Percentiles rank a stretch among this genome's conserved stretches.
Conservation (phyloP, 2,888 invertebrate species). For the Eutolmus rufibarbis region DNA sequence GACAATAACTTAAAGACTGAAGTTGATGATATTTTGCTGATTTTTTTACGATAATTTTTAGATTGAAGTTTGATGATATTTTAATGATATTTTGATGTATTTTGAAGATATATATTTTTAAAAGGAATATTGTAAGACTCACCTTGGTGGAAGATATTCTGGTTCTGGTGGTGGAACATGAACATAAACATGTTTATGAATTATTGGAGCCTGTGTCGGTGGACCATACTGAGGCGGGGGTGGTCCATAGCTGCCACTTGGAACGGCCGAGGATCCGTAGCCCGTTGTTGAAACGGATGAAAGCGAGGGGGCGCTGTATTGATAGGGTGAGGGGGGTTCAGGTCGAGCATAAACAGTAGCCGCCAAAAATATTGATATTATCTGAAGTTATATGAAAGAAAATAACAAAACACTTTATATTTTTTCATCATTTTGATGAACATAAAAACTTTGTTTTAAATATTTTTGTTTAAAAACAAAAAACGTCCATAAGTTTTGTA, state of each 20-base stretch:
- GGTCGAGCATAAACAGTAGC: slow-evolving; percentile 51
- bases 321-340: slow-evolving; percentile 54
- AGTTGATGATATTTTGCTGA: too few relatives aligned
- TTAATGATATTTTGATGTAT: background rate
- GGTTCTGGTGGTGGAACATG: slow-evolving; percentile 90
- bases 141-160: slow-evolving; percentile 75
- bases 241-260: slow-evolving; percentile 63
- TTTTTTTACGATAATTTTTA: too few relatives aligned
- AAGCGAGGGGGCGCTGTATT: slow-evolving; percentile 63
- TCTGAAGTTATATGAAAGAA: background rate
- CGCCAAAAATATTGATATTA: background rate
- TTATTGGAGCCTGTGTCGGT: slow-evolving; percentile 76
- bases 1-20: too few relatives aligned
- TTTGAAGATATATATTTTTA: background rate
- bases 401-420: background rate
- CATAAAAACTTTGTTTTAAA: background rate
- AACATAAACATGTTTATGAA: slow-evolving; percentile 91
- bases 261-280: slow-evolving; percentile 28
- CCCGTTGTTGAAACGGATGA: slow-evolving; percentile 50
- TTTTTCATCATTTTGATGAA: too few relatives aligned
- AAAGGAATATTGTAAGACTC: slow-evolving; percentile 44
- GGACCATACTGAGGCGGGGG: slow-evolving; percentile 72
- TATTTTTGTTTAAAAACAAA: background rate
- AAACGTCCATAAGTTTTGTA: background rate
- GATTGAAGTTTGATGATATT: too few relatives aligned